phyloP scores from a whole-genome alignment of 2,113 vertebrate species.

The Triplophysa siluroides region DNA sequence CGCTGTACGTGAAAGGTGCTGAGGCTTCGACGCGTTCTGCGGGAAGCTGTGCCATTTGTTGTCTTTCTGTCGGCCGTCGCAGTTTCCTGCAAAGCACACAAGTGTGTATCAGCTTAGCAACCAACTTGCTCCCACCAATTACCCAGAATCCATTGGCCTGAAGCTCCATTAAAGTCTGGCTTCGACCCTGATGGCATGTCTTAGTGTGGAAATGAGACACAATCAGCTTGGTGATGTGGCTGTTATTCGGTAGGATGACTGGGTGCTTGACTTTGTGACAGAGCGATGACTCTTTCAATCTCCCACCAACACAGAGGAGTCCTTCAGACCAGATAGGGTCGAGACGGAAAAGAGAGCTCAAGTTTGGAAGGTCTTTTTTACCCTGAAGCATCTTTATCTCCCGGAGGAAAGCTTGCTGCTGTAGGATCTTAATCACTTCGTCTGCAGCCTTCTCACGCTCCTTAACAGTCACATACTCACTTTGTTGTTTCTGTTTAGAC shows the following conservation, averaged over 20 bases:
- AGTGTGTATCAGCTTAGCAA: not conserved
- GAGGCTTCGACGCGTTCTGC: not conserved
- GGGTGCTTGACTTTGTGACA: constrained; percentile 17
- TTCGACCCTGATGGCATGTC: constrained; percentile 20
- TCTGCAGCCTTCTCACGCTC: not conserved
- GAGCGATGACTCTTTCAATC: not conserved
- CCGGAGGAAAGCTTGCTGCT: not conserved
- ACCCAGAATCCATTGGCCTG: not conserved
- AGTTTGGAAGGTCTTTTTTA: not conserved
- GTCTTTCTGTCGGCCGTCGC: not conserved
- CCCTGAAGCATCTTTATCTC: constrained; percentile 3
- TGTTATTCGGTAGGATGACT: constrained; percentile 6
- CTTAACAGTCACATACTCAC: not conserved
- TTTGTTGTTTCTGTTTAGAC: not conserved
- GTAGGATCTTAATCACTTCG: not conserved
- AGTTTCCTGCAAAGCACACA: not conserved
- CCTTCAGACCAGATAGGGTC: constrained; percentile 18
- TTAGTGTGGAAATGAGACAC: constrained; percentile 18
- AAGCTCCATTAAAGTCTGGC: not conserved
- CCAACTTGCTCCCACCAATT: not conserved
- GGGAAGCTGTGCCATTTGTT: not conserved
- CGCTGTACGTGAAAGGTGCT: not conserved
- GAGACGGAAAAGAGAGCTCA: constrained; percentile 35
- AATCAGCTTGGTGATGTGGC: constrained; percentile 31
- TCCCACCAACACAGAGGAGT: not conserved